These are phyloP conservation scores for Neodontobutis hainanensis DNA, from an alignment of 2,113 vertebrate genomes.

Conservation along the genomic window DNA sequence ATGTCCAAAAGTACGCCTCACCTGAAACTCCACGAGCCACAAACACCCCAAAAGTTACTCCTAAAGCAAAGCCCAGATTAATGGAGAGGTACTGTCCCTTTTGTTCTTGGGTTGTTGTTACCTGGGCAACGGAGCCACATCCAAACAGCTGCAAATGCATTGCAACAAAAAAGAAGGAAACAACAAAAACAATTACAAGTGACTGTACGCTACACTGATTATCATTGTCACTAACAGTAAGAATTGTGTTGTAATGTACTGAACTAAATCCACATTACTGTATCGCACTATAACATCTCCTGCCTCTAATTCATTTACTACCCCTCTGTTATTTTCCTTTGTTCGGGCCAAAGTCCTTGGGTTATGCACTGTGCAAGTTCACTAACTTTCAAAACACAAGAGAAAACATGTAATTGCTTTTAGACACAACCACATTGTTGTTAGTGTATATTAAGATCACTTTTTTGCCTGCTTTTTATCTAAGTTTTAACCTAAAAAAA, in stretches of 20 bases:
- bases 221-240: too few species aligned
- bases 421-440: background rate
- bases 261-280: background rate
- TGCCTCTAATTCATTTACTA: background rate
- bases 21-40: conserved; percentile 83
- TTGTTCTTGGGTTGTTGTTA: conserved; percentile 70
- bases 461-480: too few species aligned
- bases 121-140: conserved; percentile 78
- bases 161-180: background rate
- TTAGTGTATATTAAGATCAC: too few species aligned
- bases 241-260: too few species aligned
- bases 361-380: conserved; percentile 39
- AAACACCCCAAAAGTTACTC: conserved; percentile 78
- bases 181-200: too few species aligned
- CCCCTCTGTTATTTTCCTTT: background rate
- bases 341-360: conserved; percentile 62
- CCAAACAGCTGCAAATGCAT: conserved; percentile 80
- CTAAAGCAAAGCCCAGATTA: conserved; percentile 81
- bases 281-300: background rate
- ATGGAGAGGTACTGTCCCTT: conserved; percentile 82
- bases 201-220: too few species aligned
- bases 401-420: background rate
- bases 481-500: background rate
- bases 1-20: conserved; percentile 24
- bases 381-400: conserved; percentile 12